Evolutionary conservation across 2,113 vertebrate species (phyloP).

Genomic region (Menidia beryllina): DNA sequence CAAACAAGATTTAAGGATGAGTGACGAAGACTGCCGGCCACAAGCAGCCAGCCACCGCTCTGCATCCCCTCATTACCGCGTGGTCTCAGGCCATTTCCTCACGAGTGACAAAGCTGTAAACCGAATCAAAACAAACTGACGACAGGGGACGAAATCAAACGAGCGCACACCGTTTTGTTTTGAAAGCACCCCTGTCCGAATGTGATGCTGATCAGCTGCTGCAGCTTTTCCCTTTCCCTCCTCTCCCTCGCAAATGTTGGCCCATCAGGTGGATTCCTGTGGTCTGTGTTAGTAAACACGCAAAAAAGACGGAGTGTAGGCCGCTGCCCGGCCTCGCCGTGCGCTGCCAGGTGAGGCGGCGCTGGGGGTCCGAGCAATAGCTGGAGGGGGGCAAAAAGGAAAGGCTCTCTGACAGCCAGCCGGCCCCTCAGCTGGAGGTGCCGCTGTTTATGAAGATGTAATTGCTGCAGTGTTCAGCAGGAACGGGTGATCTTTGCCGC

Average conservation of each 20-base stretch:
- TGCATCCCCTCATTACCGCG: slow-evolving; percentile 54
- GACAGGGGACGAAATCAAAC: slow-evolving; percentile 15
- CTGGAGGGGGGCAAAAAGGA: not conserved
- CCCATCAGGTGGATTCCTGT: slow-evolving; percentile 70
- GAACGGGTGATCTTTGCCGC: slow-evolving; percentile 31
- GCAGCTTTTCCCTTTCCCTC: slow-evolving; percentile 4
- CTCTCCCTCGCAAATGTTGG: slow-evolving; percentile 36
- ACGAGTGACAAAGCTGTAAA: slow-evolving; percentile 38
- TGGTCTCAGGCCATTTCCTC: slow-evolving; percentile 39
- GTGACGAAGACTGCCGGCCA: slow-evolving; percentile 23
- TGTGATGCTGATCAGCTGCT: slow-evolving; percentile 39
- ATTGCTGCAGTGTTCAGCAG: slow-evolving; percentile 49
- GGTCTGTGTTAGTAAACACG: slow-evolving; percentile 71
- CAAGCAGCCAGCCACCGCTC: slow-evolving; percentile 22
- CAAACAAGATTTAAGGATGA: slow-evolving; percentile 35
- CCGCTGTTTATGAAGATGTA: slow-evolving; percentile 64
- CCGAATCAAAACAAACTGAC: slow-evolving; percentile 14
- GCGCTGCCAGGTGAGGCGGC: slow-evolving; percentile 27
- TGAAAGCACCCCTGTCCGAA: slow-evolving; percentile 16
- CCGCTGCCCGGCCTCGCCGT: slow-evolving; percentile 31
- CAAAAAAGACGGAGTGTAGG: slow-evolving; percentile 37
- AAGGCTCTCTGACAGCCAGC: slow-evolving; percentile 40
- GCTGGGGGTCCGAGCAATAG: slow-evolving; percentile 33
- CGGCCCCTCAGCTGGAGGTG: slow-evolving; percentile 47
- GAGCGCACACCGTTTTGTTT: slow-evolving; percentile 20